Conservation (phyloP, 2,113 vertebrate species). For the Clupea harengus region DNA sequence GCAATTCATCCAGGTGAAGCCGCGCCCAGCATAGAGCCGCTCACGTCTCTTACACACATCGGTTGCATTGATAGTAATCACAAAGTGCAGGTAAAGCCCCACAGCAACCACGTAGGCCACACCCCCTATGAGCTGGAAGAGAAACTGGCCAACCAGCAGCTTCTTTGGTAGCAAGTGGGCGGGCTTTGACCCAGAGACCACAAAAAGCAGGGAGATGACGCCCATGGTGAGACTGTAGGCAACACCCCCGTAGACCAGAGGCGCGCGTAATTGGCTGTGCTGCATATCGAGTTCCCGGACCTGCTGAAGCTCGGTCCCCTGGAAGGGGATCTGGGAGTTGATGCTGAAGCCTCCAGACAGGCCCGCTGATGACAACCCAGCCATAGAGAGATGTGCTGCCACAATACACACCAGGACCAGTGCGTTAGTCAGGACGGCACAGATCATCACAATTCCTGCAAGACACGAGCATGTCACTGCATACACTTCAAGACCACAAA, state of each 20-base stretch:
- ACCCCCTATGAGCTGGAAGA: conserved; percentile 71
- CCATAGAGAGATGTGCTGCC: conserved; percentile 71
- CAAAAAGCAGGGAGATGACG: conserved; percentile 77
- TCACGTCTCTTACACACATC: conserved; percentile 74
- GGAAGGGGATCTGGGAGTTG: conserved; percentile 75
- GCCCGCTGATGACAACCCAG: conserved; percentile 71
- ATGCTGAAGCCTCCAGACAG: conserved; percentile 71
- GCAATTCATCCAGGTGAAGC: conserved; percentile 86
- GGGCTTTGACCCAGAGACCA: conserved; percentile 74
- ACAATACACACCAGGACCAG: conserved; percentile 80
- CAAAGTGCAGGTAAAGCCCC: conserved; percentile 82
- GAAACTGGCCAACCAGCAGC: conserved; percentile 69
- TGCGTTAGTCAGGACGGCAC: conserved; percentile 70
- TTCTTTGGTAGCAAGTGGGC: conserved; percentile 64
- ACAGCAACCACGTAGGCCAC: conserved; percentile 70
- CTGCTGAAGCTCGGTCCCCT: conserved; percentile 80
- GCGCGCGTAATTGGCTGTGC: conserved; percentile 84
- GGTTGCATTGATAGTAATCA: conserved; percentile 76
- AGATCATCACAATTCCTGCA: conserved; percentile 78
- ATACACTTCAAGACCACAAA: not conserved
- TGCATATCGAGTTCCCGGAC: conserved; percentile 81
- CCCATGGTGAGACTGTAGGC: conserved; percentile 71
- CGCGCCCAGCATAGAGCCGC: conserved; percentile 73
- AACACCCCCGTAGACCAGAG: conserved; percentile 78
- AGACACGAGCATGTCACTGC: not conserved